Conservation (phyloP, 2,797 vertebrate genomes). For the Fringilla coelebs region DNA sequence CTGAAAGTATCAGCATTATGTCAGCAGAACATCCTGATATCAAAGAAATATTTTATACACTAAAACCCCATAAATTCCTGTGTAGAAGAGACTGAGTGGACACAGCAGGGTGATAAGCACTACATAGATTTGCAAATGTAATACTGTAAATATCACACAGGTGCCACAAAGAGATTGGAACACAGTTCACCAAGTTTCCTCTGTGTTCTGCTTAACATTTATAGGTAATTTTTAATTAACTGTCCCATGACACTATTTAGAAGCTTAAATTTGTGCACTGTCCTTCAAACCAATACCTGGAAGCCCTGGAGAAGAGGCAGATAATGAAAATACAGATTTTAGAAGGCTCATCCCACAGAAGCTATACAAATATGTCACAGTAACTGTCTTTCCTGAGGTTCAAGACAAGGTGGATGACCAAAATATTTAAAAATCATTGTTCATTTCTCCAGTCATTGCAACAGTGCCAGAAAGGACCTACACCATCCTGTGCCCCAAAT, state of each 20-base stretch:
- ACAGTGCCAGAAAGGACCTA: background rate
- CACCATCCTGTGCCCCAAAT: background rate
- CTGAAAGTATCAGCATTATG: background rate
- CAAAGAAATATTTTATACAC: background rate
- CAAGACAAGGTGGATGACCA: background rate
- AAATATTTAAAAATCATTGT: background rate
- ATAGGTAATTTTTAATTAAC: background rate
- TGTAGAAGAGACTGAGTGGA: background rate
- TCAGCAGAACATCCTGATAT: background rate
- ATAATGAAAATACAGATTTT: background rate
- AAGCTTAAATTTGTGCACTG: background rate
- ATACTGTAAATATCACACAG: background rate
- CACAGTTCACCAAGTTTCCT: background rate
- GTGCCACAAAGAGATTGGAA: background rate
- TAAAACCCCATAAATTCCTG: background rate
- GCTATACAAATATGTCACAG: background rate
- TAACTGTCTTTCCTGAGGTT: background rate
- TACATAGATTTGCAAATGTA: background rate
- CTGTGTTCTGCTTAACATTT: background rate
- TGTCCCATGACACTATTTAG: background rate
- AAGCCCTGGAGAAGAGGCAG: background rate
- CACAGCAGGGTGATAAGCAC: background rate
- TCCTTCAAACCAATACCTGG: background rate
- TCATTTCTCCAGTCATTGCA: background rate
- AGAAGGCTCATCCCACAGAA: background rate